Percentiles rank a stretch among this genome's conserved stretches.
Conservation (phyloP, 2,113 vertebrate species). For the Merops nubicus region DNA sequence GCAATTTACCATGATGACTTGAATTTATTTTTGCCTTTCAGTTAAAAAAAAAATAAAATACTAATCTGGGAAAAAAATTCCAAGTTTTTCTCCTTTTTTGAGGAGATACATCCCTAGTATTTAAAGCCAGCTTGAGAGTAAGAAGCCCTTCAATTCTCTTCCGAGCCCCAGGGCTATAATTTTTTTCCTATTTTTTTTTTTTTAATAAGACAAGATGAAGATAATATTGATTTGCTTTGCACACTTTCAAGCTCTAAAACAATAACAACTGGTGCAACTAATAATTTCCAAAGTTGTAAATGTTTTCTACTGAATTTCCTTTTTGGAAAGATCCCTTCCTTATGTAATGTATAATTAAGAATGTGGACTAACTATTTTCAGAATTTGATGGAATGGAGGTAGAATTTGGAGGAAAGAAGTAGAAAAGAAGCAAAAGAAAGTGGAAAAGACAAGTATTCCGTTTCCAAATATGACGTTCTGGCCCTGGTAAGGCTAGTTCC, state of each 20-base stretch:
- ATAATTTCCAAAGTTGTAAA: background rate
- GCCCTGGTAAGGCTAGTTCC: background rate
- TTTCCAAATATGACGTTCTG: rapidly evolving
- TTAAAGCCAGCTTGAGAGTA: background rate
- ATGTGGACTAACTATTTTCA: background rate
- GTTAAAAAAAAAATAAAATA: background rate
- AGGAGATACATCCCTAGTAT: background rate
- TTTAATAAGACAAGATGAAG: background rate
- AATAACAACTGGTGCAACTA: background rate
- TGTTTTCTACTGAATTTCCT: background rate
- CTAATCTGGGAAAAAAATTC: background rate
- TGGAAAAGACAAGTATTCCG: background rate
- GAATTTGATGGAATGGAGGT: background rate
- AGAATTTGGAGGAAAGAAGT: background rate
- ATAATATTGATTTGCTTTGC: background rate
- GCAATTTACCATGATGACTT: background rate
- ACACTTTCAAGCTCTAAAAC: background rate
- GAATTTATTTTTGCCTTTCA: background rate
- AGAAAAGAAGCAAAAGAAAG: background rate
- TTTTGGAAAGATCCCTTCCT: background rate
- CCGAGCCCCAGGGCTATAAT: background rate
- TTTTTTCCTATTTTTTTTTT: no score
- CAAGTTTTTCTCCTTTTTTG: background rate
- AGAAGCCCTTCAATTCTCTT: background rate
- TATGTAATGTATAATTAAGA: background rate